Evolutionary conservation across 2,797 vertebrate genomes (phyloP), one percentile per base, ranked within the genome.

Genomic region (Vireo griseus): DNA sequence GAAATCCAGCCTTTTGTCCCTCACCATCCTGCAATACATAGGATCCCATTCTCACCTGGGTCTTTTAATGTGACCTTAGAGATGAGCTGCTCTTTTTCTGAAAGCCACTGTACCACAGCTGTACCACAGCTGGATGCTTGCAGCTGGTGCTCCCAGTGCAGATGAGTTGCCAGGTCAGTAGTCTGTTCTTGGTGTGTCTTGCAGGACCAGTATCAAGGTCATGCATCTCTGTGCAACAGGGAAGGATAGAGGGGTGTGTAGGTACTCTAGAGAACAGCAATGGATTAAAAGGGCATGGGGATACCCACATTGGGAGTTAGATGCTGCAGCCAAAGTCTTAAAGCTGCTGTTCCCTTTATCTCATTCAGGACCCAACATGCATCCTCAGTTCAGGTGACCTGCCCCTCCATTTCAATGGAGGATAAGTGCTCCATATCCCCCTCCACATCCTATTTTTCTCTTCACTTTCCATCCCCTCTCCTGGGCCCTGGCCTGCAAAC

Each of bases 11-110:
- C 37, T 74, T 52, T 19, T 72, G 31, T 65, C 31, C 31, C 22
- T 74, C 8, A 1, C 33, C 59, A n/a, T 40, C 59, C 24, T 52
- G 22, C 45, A 75, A n/a, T 24, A 58, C 0, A 0, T 2, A 72
- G 47, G 33, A 78, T 62, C 10, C 5, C 0, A 0, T 69, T 88
- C 66, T 86, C 59, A 63, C 29, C 44, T 42, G 45, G 5, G 37
- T 48, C 6, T 8, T 54, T 26, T 57, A 57, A 74, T 11, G 9
- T 55, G 58, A 47, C 58, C 28, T 52, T 37, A 22, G 31, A 62
- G 54, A 73, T 51, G 40, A 74, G 58, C n/a, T 3, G 1, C 35
- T 72, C 10, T 42, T 69, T 65, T 87, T 72, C 45, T 28, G 35
- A 79, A 88, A 91, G 42, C 50, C 26, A n/a, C 42, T 7, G n/a